Conservation (phyloP, 1,140 invertebrate species). For the Lepidostoma basale region DNA sequence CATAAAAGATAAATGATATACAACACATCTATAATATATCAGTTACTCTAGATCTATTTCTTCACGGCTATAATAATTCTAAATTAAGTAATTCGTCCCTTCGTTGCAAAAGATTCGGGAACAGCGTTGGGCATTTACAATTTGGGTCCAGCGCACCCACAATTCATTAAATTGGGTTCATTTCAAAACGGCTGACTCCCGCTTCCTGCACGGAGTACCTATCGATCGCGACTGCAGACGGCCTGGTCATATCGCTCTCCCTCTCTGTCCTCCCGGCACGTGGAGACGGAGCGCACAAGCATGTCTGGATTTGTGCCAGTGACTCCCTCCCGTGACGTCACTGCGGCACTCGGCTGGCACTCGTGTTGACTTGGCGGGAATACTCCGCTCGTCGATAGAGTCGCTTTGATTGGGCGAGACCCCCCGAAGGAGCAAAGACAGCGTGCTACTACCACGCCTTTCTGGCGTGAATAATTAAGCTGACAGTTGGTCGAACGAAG, state of each 20-base stretch:
- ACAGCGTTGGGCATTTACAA: no score
- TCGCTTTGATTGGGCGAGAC: not conserved
- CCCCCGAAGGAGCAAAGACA: not conserved
- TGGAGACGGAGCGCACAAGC: not conserved
- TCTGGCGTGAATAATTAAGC: no score
- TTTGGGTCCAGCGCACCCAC: not conserved
- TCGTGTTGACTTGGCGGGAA: not conserved
- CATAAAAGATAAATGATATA: no score
- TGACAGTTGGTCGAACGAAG: no score
- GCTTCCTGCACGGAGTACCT: slow-evolving; percentile 2
- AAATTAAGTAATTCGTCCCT: no score
- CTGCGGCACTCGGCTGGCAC: not conserved
- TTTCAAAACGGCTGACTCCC: slow-evolving; percentile 6
- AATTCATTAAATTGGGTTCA: slow-evolving; percentile 13
- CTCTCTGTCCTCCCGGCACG: not conserved
- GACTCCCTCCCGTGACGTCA: slow-evolving; percentile 10
- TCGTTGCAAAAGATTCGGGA: no score
- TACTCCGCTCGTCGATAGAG: not conserved
- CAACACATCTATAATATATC: no score
- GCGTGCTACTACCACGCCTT: not conserved
- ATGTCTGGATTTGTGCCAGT: not conserved
- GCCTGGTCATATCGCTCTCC: not conserved
- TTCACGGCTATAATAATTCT: no score
- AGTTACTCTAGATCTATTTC: no score
- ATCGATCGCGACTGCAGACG: not conserved